Conservation (phyloP, 2,888 invertebrate species). For the Volucella zonaria region DNA sequence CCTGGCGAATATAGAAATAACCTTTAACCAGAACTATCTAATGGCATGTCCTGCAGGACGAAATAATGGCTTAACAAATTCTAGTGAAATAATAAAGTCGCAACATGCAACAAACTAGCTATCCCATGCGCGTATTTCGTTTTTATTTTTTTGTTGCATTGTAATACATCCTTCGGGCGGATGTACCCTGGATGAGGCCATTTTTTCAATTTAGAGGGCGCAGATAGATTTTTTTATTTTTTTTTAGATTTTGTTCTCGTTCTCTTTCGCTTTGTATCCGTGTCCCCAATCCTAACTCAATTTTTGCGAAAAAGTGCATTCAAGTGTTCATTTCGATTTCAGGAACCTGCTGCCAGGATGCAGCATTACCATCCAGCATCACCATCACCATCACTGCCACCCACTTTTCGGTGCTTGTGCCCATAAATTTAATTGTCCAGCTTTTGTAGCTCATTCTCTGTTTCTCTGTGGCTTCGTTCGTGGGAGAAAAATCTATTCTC, state of each 20-base stretch:
- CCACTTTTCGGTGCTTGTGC: constrained; percentile 60
- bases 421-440: constrained; percentile 74
- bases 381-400: constrained; percentile 26
- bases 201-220: constrained; percentile 67
- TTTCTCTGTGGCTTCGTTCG: constrained; percentile 65
- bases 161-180: constrained; percentile 57
- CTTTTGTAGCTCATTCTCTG: constrained; percentile 72
- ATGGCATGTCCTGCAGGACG: constrained; percentile 56
- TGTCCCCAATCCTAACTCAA: constrained; percentile 64
- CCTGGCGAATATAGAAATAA: constrained; percentile 51
- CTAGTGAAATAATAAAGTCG: constrained; percentile 63
- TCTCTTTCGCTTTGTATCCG: constrained; percentile 15
- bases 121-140: constrained; percentile 47
- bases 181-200: constrained; percentile 60
- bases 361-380: constrained; percentile 17
- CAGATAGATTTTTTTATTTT: neutral
- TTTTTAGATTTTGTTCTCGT: constrained; percentile 6
- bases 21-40: constrained; percentile 53
- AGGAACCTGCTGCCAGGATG: constrained; percentile 50
- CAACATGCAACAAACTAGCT: constrained; percentile 73
- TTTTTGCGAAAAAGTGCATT: constrained; percentile 71
- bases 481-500: constrained; percentile 71
- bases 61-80: constrained; percentile 71
- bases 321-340: constrained; percentile 72
- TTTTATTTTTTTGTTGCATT: constrained; percentile 23